phyloP scores from a whole-genome alignment of 2,797 vertebrate species.

The Cryptoprocta ferox region DNA sequence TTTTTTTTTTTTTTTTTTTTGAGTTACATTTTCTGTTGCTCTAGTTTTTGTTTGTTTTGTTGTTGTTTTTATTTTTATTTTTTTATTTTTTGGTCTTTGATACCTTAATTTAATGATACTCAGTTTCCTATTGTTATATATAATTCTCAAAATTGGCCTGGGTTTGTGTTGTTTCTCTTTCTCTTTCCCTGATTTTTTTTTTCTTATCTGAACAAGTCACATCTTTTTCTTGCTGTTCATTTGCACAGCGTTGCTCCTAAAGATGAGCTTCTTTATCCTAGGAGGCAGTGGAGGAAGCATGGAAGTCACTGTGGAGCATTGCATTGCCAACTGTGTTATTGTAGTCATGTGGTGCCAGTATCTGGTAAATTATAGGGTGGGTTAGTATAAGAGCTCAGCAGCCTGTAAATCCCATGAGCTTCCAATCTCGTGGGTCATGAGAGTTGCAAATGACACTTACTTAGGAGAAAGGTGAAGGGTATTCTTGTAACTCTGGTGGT shows the following conservation, averaged over 20 bases:
- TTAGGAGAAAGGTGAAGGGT: conserved; percentile 46
- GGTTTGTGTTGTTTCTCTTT: conserved; percentile 53
- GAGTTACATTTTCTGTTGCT: conserved; percentile 1
- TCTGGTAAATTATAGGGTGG: background rate
- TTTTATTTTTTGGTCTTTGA: background rate
- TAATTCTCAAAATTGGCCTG: background rate
- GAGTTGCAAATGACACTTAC: conserved; percentile 37
- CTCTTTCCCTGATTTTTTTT: conserved; percentile 49
- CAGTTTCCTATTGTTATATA: background rate
- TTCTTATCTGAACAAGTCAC: conserved; percentile 45
- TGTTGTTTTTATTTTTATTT: background rate
- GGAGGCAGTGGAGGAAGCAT: conserved; percentile 58
- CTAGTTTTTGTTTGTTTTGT: background rate
- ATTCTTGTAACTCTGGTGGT: conserved; percentile 13
- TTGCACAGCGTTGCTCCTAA: background rate
- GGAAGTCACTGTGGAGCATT: background rate
- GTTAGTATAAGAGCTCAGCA: conserved; percentile 47
- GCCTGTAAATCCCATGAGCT: conserved; percentile 64
- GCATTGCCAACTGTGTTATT: background rate
- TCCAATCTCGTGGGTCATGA: conserved; percentile 25
- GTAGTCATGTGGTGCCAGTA: background rate
- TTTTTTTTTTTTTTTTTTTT: too few relatives aligned
- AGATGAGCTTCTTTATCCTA: conserved; percentile 4
- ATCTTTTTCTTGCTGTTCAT: conserved; percentile 24
- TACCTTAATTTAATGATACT: background rate